These are phyloP conservation scores for Drosophila atripex DNA, from an alignment of 2,888 invertebrate species.

Conservation along the genomic window DNA sequence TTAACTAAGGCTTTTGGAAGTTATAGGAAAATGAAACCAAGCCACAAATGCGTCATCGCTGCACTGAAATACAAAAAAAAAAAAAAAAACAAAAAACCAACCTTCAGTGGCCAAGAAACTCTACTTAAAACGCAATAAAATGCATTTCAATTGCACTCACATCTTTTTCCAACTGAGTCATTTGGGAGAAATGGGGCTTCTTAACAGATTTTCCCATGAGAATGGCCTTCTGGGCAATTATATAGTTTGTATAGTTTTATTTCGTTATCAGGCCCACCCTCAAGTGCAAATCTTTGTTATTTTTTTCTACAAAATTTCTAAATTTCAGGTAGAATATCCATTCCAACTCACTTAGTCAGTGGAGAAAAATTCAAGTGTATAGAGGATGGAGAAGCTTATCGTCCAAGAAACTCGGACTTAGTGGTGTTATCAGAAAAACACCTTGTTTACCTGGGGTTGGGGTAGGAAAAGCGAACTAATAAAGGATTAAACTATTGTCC, in stretches of 20 bases:
- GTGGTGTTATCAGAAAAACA: not conserved
- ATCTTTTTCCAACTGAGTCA: not conserved
- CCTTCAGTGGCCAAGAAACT: not conserved
- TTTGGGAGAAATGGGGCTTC: conserved; percentile 8
- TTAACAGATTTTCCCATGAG: conserved; percentile 25
- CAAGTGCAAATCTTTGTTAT: not conserved
- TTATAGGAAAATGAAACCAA: not conserved
- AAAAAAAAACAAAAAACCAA: no score
- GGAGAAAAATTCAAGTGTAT: not conserved
- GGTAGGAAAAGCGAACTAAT: not conserved
- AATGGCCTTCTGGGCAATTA: conserved; percentile 20
- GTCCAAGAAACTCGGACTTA: not conserved
- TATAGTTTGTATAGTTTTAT: no score
- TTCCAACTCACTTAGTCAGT: no score
- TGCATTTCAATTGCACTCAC: not conserved
- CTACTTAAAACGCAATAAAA: not conserved
- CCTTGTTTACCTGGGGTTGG: not conserved
- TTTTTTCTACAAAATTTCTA: no score
- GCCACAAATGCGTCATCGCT: not conserved
- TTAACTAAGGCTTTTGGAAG: not conserved
- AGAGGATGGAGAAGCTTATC: not conserved
- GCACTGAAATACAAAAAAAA: no score
- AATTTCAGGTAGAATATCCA: not conserved
- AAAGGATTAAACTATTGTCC: not conserved
- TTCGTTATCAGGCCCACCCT: no score